Percentiles rank a stretch among this genome's conserved stretches.
These are phyloP conservation scores for Seriola dumerili DNA, from an alignment of 2,113 vertebrate species.

Conservation along the genomic window DNA sequence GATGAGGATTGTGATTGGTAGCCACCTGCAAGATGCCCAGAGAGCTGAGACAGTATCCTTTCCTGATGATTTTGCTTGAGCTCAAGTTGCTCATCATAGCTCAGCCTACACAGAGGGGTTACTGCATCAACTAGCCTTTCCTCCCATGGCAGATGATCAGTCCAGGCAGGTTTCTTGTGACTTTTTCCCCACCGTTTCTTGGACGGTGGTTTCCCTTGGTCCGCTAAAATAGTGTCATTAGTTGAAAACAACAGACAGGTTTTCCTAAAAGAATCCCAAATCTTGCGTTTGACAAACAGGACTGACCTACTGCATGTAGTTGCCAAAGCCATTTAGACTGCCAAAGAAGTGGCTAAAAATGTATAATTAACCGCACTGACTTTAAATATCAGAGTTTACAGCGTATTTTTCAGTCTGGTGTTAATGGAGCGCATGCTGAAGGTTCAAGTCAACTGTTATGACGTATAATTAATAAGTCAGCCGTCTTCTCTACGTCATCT, in stretches of 20 bases:
- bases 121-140: conserved; percentile 83
- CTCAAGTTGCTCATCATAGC: conserved; percentile 88
- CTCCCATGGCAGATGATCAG: conserved; percentile 74
- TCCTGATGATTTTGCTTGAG: conserved; percentile 87
- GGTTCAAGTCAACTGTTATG: background rate
- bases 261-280: background rate
- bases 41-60: conserved; percentile 80
- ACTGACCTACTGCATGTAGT: conserved; percentile 30
- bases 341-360: background rate
- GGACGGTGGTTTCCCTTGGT: background rate
- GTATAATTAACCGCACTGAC: rapidly evolving
- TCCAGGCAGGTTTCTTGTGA: conserved; percentile 10
- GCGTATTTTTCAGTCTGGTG: background rate
- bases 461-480: conserved; percentile 41
- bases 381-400: background rate
- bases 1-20: conserved; percentile 8
- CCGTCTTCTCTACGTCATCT: conserved; percentile 53
- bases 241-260: conserved; percentile 30
- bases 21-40: conserved; percentile 65
- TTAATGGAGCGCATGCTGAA: background rate
- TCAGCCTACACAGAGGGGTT: conserved; percentile 89
- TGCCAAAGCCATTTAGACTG: conserved; percentile 42
- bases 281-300: conserved; percentile 1
- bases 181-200: conserved; percentile 43
- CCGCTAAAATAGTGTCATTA: background rate